A percentile compares a stretch with the other conserved stretches of the same genome.
These are phyloP conservation scores for Idaea dimidiata DNA, from an alignment of 2,888 invertebrate genomes.

Conservation along the genomic window DNA sequence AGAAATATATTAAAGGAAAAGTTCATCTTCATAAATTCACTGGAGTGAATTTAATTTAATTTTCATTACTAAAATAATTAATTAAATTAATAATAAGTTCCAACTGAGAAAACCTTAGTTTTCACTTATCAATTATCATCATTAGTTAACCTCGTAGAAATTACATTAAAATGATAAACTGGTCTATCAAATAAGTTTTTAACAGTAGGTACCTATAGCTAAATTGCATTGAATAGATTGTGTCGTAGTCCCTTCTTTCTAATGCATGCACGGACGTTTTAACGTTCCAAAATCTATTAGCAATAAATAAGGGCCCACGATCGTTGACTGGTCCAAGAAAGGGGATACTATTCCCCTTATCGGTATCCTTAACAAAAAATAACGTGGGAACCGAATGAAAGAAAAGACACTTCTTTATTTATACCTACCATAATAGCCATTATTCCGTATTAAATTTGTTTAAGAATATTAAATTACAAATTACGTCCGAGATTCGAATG, in stretches of 20 bases:
- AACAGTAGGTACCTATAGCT: constrained; percentile 28
- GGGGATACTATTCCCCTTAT: constrained; percentile 77
- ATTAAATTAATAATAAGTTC: too few species aligned
- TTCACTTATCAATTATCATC: not conserved
- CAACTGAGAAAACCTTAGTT: too few species aligned
- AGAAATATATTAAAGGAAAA: too few species aligned
- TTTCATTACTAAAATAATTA: too few species aligned
- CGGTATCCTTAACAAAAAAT: constrained; percentile 71
- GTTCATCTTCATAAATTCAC: too few species aligned
- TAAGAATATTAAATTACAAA: constrained; percentile 32
- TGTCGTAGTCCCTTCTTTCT: constrained; percentile 48
- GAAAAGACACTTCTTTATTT: constrained; percentile 69
- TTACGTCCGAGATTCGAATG: not conserved
- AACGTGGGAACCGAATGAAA: constrained; percentile 75
- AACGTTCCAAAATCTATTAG: constrained; percentile 73
- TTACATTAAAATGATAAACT: not conserved
- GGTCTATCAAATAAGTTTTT: not conserved
- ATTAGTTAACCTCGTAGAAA: not conserved
- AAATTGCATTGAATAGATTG: constrained; percentile 40
- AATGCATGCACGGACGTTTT: constrained; percentile 62
- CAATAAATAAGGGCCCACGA: constrained; percentile 74
- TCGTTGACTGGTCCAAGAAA: constrained; percentile 70
- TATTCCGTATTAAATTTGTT: constrained; percentile 47
- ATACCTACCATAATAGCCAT: constrained; percentile 59
- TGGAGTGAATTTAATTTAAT: too few species aligned